These are phyloP conservation scores for Sinonovacula constricta DNA, from an alignment of 1,140 invertebrate genomes.

Conservation along the genomic window DNA sequence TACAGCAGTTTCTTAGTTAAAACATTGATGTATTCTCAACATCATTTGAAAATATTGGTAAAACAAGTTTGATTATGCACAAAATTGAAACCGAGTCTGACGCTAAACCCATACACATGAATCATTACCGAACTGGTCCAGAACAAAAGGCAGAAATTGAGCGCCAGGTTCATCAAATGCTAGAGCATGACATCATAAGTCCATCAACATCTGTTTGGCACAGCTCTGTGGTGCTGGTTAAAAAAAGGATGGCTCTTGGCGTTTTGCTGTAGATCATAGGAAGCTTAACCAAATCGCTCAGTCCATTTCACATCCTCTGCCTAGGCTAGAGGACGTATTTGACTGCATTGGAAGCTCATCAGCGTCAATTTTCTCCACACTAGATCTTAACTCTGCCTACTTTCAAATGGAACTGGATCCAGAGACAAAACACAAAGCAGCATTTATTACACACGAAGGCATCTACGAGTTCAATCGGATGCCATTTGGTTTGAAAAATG, in stretches of 20 bases:
- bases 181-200: constrained; percentile 30
- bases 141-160: constrained; percentile 30
- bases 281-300: constrained; percentile 40
- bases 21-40: too few species aligned
- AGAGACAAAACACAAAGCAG: constrained; percentile 49
- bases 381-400: constrained; percentile 57
- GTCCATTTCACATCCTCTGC: constrained; percentile 44
- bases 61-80: constrained; percentile 57
- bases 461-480: constrained; percentile 39
- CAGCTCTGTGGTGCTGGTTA: too few species aligned
- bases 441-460: constrained; percentile 55
- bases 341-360: too few species aligned
- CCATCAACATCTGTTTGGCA: constrained; percentile 30
- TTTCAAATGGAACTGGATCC: constrained; percentile 54
- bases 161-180: constrained; percentile 31
- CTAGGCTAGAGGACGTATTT: too few species aligned
- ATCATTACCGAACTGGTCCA: constrained; percentile 38
- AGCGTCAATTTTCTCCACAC: constrained; percentile 44
- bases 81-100: constrained; percentile 36
- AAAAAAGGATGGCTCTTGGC: constrained; percentile 26
- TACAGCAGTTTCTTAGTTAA: constrained; percentile 45
- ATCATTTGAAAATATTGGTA: constrained; percentile 39
- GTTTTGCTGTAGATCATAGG: constrained; percentile 39
- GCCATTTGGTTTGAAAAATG: too few species aligned
- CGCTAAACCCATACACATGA: constrained; percentile 32